Evolutionary conservation across 2,113 vertebrate species (phyloP).

Genomic region (Oreochromis tanganicae): DNA sequence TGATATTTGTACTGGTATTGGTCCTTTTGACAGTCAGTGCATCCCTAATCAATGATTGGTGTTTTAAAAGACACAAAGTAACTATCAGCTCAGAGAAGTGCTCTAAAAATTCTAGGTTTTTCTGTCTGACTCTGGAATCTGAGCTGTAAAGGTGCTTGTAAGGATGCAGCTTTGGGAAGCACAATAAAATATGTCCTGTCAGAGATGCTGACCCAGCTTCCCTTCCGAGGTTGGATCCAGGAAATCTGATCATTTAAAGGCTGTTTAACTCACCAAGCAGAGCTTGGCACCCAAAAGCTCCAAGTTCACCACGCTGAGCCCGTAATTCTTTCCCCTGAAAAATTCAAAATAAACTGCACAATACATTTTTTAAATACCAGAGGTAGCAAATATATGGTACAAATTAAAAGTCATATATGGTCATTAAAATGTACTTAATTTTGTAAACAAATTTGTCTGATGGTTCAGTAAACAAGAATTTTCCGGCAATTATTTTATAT

Average conservation of each 20-base stretch:
- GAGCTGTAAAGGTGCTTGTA: background rate
- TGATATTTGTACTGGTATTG: background rate
- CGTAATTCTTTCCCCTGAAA: background rate
- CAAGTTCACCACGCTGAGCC: background rate
- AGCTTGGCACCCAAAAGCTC: background rate
- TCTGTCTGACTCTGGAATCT: background rate
- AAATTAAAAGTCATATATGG: background rate
- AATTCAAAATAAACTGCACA: background rate
- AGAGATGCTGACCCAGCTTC: background rate
- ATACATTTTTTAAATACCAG: background rate
- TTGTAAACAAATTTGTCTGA: background rate
- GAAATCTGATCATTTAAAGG: background rate
- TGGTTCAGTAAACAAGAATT: background rate
- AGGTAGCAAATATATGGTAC: background rate
- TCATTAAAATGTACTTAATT: background rate
- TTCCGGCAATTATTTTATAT: background rate
- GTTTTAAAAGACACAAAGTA: background rate
- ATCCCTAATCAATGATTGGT: background rate
- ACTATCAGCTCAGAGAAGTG: constrained; percentile 11
- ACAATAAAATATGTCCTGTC: background rate
- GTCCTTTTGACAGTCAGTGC: background rate
- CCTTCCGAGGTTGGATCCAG: background rate
- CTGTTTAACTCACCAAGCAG: background rate
- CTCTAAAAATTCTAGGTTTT: background rate
- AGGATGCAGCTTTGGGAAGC: background rate